These are phyloP conservation scores for Ectemnius lituratus DNA, from an alignment of 2,888 invertebrate species.

Conservation along the genomic window DNA sequence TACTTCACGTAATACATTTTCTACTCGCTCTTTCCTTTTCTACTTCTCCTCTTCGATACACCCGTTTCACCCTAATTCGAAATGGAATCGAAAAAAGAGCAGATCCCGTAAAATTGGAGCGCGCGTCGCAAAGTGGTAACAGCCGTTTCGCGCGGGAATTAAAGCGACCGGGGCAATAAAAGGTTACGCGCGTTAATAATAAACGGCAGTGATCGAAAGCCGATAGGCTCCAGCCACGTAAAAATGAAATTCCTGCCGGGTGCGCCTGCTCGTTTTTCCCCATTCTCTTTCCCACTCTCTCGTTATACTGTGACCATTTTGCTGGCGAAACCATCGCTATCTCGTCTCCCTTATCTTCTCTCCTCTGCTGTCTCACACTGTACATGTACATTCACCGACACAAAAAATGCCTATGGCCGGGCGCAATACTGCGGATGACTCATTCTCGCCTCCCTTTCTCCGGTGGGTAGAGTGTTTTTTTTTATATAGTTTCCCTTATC, in stretches of 20 bases:
- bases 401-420: no score
- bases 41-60: neutral
- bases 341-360: neutral
- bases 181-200: conserved; percentile 53
- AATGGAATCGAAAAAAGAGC: neutral
- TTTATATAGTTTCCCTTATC: no score
- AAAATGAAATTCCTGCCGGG: conserved; percentile 51
- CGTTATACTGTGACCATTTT: conserved; percentile 41
- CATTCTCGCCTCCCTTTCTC: no score
- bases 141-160: conserved; percentile 33
- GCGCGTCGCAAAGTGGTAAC: conserved; percentile 2
- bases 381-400: no score
- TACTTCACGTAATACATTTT: neutral
- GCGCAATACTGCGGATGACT: no score
- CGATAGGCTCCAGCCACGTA: conserved; percentile 49
- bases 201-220: conserved; percentile 55
- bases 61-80: neutral
- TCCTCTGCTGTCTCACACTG: neutral
- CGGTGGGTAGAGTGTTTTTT: no score
- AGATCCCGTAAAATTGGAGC: neutral
- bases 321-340: neutral
- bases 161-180: conserved; percentile 51
- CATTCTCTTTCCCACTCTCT: conserved; percentile 45
- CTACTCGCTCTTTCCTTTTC: neutral
- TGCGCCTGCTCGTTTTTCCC: conserved; percentile 15